Conservation (phyloP, 1,140 invertebrate genomes). For the Drosophila parabipectinata region DNA sequence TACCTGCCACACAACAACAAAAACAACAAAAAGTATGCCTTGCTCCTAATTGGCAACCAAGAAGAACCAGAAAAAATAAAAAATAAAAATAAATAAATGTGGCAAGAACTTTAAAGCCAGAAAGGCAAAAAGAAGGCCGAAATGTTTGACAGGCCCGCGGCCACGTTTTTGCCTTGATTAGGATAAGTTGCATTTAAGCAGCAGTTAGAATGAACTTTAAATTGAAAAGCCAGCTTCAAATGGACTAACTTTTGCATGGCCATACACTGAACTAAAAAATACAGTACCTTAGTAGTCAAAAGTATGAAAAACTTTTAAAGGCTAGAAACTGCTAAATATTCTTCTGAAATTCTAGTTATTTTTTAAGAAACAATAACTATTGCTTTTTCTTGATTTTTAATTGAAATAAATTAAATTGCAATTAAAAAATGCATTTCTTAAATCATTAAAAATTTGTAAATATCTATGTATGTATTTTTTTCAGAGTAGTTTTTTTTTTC, state of each 20-base stretch:
- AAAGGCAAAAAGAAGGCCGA: not conserved
- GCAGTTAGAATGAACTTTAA: conserved; percentile 58
- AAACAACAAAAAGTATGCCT: conserved; percentile 47
- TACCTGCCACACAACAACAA: conserved; percentile 32
- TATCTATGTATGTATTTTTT: not conserved
- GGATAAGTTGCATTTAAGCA: conserved; percentile 57
- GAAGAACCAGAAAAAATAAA: conserved; percentile 29
- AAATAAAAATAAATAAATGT: conserved; percentile 12
- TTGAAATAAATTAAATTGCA: too few relatives aligned
- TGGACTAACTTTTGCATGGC: not conserved
- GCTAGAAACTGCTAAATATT: too few relatives aligned
- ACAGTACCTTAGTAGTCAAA: too few relatives aligned
- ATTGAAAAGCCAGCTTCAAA: conserved; percentile 39
- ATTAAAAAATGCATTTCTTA: too few relatives aligned
- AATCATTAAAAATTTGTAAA: too few relatives aligned
- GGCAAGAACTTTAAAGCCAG: conserved; percentile 43
- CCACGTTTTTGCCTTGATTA: conserved; percentile 33
- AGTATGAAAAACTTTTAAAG: too few relatives aligned
- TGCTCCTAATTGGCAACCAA: conserved; percentile 62
- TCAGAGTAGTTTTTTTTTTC: not conserved
- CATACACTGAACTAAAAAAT: conserved; percentile 7
- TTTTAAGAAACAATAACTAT: too few relatives aligned
- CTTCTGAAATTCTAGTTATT: too few relatives aligned
- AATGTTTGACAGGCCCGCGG: conserved; percentile 22
- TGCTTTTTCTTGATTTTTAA: too few relatives aligned